A percentile compares a stretch with the other conserved stretches of the same genome.
Evolutionary conservation across 2,888 invertebrate genomes (phyloP).

Genomic region (Morpho helenor): DNA sequence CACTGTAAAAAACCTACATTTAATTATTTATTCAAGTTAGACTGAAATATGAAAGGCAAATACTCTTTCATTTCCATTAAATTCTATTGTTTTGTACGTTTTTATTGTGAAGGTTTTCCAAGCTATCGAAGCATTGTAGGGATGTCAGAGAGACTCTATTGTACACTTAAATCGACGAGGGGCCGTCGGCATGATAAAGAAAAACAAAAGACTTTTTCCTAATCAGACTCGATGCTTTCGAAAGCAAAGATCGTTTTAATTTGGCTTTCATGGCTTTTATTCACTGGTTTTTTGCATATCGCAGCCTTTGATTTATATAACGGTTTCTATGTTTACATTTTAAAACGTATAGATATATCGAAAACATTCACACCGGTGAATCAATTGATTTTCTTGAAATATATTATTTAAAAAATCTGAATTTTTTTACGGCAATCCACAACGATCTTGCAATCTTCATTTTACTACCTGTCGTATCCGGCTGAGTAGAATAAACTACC

Average conservation of each 20-base stretch:
- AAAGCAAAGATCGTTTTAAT: conserved; percentile 46
- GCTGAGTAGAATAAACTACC: no score
- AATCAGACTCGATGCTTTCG: conserved; percentile 54
- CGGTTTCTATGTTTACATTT: no score
- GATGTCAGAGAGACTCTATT: conserved; percentile 53
- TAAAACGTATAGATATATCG: no score
- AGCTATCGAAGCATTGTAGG: conserved; percentile 62
- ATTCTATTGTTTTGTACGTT: conserved; percentile 59
- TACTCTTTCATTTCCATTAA: conserved; percentile 58
- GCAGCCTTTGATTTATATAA: no score
- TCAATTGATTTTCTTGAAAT: no score
- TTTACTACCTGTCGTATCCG: no score
- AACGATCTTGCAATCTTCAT: no score
- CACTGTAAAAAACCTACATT: not conserved
- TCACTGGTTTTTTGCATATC: no score
- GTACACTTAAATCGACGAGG: conserved; percentile 63
- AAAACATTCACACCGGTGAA: no score
- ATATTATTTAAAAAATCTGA: no score
- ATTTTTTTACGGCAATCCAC: no score
- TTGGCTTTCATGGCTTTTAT: conserved; percentile 8
- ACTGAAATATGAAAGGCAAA: conserved; percentile 35
- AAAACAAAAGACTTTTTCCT: conserved; percentile 63
- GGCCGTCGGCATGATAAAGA: conserved; percentile 49
- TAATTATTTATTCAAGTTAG: not conserved
- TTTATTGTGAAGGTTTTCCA: conserved; percentile 67